phyloP scores from a whole-genome alignment of 2,888 invertebrate genomes.

The Neria commutata region DNA sequence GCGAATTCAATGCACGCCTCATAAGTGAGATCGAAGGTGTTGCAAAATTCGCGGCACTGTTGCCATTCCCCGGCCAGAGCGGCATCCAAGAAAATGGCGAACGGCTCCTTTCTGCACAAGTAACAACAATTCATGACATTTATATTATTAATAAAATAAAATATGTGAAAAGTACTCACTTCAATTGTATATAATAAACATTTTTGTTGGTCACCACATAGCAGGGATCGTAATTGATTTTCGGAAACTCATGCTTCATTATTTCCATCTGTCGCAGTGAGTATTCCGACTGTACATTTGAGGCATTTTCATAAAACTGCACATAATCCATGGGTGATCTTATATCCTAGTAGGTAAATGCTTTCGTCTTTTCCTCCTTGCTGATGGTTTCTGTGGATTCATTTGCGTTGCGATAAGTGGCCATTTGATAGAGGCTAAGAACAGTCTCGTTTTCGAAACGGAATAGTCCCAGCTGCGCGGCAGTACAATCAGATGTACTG shows the following conservation, averaged over 20 bases:
- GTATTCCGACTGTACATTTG: slow-evolving; percentile 48
- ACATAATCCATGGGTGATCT: slow-evolving; percentile 57
- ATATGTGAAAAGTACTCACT: slow-evolving; percentile 37
- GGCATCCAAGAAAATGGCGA: slow-evolving; percentile 58
- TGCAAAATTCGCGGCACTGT: slow-evolving; percentile 61
- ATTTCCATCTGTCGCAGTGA: slow-evolving; percentile 58
- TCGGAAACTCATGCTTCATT: slow-evolving; percentile 59
- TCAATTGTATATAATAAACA: slow-evolving; percentile 59
- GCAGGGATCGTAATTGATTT: slow-evolving; percentile 61
- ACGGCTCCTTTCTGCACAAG: slow-evolving; percentile 56
- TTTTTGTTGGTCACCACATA: slow-evolving; percentile 61
- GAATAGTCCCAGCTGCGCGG: slow-evolving; percentile 55
- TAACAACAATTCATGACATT: not conserved
- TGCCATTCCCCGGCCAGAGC: slow-evolving; percentile 55
- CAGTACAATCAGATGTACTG: slow-evolving; percentile 86
- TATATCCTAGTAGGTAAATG: slow-evolving; percentile 52
- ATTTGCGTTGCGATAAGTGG: slow-evolving; percentile 45
- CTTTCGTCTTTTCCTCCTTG: slow-evolving; percentile 55
- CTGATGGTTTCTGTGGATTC: slow-evolving; percentile 37
- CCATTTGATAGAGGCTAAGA: slow-evolving; percentile 59
- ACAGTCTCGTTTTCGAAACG: slow-evolving; percentile 60
- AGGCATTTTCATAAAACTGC: slow-evolving; percentile 51
- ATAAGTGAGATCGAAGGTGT: slow-evolving; percentile 59
- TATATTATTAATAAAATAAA: not conserved
- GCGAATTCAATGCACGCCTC: slow-evolving; percentile 72